Conservation (phyloP, 2,113 vertebrate species). For the Myrmophylax atrothorax region DNA sequence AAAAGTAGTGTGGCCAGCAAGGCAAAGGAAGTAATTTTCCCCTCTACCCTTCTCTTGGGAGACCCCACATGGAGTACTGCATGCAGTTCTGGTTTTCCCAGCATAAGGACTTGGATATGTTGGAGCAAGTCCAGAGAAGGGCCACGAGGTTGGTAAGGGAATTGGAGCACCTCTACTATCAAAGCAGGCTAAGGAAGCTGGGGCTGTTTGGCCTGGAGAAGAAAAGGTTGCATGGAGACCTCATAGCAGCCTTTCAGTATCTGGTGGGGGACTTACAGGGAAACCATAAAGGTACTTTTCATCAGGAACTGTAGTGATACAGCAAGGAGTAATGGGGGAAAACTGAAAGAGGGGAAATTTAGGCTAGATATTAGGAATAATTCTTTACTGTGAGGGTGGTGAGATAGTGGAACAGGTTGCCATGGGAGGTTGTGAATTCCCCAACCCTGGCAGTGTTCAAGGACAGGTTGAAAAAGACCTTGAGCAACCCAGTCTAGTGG, state of each 20-base stretch:
- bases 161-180: neutral
- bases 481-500: neutral
- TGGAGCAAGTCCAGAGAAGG: neutral
- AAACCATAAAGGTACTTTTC: neutral
- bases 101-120: neutral
- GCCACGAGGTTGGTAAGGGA: neutral
- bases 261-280: neutral
- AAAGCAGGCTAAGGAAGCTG: neutral
- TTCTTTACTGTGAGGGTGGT: neutral
- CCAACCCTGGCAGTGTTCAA: neutral
- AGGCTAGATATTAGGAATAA: neutral
- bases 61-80: neutral
- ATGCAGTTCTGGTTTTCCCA: no score
- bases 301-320: neutral
- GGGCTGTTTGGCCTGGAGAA: neutral
- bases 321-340: no score
- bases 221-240: neutral
- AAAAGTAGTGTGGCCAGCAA: neutral
- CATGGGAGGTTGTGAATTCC: neutral
- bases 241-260: neutral
- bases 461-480: neutral
- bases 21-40: neutral
- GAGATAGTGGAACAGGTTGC: neutral
- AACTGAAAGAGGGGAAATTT: neutral
- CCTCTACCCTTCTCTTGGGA: neutral